phyloP scores from a whole-genome alignment of 1,140 invertebrate genomes.

The Aphidius gifuensis region DNA sequence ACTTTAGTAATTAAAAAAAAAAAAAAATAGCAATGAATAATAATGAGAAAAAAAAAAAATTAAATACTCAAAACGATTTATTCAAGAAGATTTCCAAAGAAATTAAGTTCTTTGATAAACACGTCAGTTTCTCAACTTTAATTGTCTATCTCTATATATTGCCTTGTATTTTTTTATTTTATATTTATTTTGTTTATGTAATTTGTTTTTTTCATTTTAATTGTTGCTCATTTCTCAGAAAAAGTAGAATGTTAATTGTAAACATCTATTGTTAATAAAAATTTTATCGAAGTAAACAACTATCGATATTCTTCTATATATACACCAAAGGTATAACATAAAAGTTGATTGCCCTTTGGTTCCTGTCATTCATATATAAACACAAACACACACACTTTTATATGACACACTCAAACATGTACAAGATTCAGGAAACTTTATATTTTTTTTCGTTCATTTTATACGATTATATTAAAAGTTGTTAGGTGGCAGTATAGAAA shows the following conservation, averaged over 20 bases:
- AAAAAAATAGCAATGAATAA: too few species aligned
- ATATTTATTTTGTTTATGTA: too few species aligned
- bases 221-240: too few species aligned
- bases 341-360: constrained; percentile 21
- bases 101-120: too few species aligned
- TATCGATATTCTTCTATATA: not conserved
- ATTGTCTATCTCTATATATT: too few species aligned
- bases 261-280: constrained; percentile 4
- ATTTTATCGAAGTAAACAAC: not conserved
- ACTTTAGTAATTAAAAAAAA: too few species aligned
- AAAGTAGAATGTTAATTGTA: not conserved
- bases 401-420: constrained; percentile 19
- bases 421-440: constrained; percentile 23
- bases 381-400: not conserved
- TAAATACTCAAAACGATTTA: too few species aligned
- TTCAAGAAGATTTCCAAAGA: too few species aligned
- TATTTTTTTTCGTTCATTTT: constrained; percentile 4
- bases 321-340: not conserved
- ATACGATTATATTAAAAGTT: constrained; percentile 19
- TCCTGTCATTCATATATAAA: not conserved
- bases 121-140: too few species aligned
- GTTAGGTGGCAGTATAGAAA: not conserved
- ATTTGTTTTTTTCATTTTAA: too few species aligned
- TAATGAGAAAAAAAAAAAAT: too few species aligned
- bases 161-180: too few species aligned